Evolutionary conservation across 64 coral and sea anemone genomes (phyloP), one percentile per base, ranked within the genome.

Genomic region (Trachythela sp.): DNA sequence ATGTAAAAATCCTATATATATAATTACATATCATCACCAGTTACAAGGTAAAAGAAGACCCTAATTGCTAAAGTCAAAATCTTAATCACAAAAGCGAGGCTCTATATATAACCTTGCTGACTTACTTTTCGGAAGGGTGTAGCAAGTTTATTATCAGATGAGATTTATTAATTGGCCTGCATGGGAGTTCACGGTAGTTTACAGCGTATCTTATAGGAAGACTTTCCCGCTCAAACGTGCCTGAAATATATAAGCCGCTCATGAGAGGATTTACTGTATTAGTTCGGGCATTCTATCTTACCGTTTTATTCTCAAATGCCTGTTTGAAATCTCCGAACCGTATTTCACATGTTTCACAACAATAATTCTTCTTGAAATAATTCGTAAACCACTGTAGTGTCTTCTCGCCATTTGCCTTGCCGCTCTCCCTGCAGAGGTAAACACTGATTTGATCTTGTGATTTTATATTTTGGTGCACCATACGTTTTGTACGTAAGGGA

Each of bases 321-420:
- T 39, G 33, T 39, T 39, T 35, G 37, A 80, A 80, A 35, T 39
- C 37, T 80, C 18, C 7, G 35, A 80, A 39, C 4, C 33, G 31
- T 17, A 80, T 39, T 29, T 80, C 75, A 39, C 75, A 80, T 17
- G 75, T 80, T 35, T 80, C 32, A 10, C 75, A 80, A 36, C 75
- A 80, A 80, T 37, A 37, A 80, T 80, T 80, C 30, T 80, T 80
- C 20, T 35, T 80, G 37, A 80, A 80, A 38, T 80, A 80, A 80
- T 80, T 80, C 30, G 31, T 80, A 80, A 80, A 80, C 75, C 75
- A 80, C 30, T 80, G 75, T 6, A 80, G 31, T 35, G 75, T 80
- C 30, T 80, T 80, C 37, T 80, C 75, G 9, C 75, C 75, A 22
- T 37, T 37, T 6, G 31, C 33, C 33, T 80, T 80, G 30, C 75